These are phyloP conservation scores for Hycleus phaleratus DNA, from an alignment of 1,140 invertebrate species.

Conservation along the genomic window DNA sequence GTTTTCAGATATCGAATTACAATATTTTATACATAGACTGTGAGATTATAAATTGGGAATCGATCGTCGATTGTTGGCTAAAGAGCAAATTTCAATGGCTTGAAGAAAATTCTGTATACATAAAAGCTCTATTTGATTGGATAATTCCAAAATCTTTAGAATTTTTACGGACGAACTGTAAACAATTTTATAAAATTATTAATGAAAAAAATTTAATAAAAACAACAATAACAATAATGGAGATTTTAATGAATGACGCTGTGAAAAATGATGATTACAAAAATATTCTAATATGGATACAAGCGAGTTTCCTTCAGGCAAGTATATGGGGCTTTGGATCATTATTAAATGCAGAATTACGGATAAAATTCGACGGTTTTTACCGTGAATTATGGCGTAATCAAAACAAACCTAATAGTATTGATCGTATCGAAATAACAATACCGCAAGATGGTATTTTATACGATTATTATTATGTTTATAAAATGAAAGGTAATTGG, in stretches of 20 bases:
- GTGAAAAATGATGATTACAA: constrained; percentile 52
- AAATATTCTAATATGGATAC: constrained; percentile 59
- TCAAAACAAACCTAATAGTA: constrained; percentile 49
- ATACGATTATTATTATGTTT: constrained; percentile 73
- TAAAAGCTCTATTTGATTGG: constrained; percentile 67
- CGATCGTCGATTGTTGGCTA: constrained; percentile 69
- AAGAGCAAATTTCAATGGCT: constrained; percentile 55
- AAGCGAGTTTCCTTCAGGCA: constrained; percentile 68
- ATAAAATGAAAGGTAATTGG: constrained; percentile 57
- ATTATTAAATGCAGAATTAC: constrained; percentile 60
- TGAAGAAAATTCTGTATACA: constrained; percentile 50
- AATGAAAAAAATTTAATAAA: constrained; percentile 61
- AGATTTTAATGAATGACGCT: constrained; percentile 68
- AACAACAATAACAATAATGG: constrained; percentile 63
- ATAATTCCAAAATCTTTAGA: constrained; percentile 60
- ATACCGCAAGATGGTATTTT: constrained; percentile 66
- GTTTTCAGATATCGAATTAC: constrained; percentile 57
- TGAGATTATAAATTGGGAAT: constrained; percentile 54
- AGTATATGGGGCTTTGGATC: constrained; percentile 76
- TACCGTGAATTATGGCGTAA: constrained; percentile 50
- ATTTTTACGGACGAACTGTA: constrained; percentile 56
- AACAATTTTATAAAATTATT: constrained; percentile 57
- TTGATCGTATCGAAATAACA: constrained; percentile 62
- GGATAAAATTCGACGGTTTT: constrained; percentile 66
- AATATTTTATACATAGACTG: constrained; percentile 90